Base-by-base conservation (phyloP, 1,140 invertebrate species). In the Drosophila ohnishii region DNA sequence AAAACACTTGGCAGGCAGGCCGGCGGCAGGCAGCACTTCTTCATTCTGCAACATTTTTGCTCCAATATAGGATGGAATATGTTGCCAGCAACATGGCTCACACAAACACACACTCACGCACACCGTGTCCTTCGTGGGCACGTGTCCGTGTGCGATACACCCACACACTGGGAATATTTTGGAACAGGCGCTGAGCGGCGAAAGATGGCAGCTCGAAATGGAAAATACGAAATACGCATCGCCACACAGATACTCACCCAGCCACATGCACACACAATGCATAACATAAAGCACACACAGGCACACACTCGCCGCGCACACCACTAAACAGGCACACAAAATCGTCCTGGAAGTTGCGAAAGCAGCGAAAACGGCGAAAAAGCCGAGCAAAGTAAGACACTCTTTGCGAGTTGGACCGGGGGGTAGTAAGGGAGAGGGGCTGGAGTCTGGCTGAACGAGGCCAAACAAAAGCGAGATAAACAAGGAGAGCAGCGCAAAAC, bases 111-210 rank as follows among this genome's bases (percentile, higher is more conserved):
- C n/a, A 35, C 11, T 45, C 9, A 44, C 28, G 14, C 7, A 22
- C n/a, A 22, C 19, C 7, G 6, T 1, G n/a, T 34, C 32, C 19
- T 37, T 62, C 42, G 79, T 65, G 51, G 62, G 44, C 44, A 50
- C 35, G 51, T 42, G 13, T 86, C 25, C 45, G 58, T 86, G 83
- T 70, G 51, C 35, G 84, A 76, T 85, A 88, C 84, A 87, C 84
- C 84, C 84, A 87, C 84, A 87, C 84, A 80, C 61, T 35, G 47
- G 32, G 55, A 67, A 84, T 60, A 84, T 69, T 89, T 80, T n/a
- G 50, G 69, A 87, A 78, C 80, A 87, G 84, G 84, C 77, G 84
- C 64, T 25, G 80, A 87, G 80, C 79, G 59, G 40, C 53, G 44
- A 59, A 25, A 57, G 34, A 39, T 62, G 73, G 76, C 39, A 34